Conservation (phyloP, 2,113 vertebrate genomes). For the Scophthalmus maximus region DNA sequence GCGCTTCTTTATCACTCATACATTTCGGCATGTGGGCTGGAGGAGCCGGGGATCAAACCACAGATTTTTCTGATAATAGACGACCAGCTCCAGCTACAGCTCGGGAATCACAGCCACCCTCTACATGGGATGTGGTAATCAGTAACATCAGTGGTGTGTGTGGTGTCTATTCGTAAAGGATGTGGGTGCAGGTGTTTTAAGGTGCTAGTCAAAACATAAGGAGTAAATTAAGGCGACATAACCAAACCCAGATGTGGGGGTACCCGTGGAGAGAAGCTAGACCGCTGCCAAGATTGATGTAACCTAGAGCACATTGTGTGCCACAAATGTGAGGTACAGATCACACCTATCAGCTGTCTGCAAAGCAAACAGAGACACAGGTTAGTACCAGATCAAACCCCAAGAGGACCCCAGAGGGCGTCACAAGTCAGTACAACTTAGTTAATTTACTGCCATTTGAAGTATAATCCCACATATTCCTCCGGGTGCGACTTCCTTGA, state of each 20-base stretch:
- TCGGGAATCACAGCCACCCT: neutral
- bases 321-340: neutral
- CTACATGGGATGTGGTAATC: neutral
- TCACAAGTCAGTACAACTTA: neutral
- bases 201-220: neutral
- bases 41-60: neutral
- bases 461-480: neutral
- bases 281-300: neutral
- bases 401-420: neutral
- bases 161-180: neutral
- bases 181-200: neutral
- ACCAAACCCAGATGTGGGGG: neutral
- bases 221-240: neutral
- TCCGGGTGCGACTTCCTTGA: neutral
- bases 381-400: neutral
- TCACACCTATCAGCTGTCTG: neutral
- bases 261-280: neutral
- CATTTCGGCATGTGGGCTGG: neutral
- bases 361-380: neutral
- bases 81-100: neutral
- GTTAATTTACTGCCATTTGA: neutral
- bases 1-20: no score
- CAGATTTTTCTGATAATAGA: neutral
- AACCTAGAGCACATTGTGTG: neutral
- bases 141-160: neutral